phyloP scores from a whole-genome alignment of 1,140 invertebrate species.

The Scaptomyza pallida region DNA sequence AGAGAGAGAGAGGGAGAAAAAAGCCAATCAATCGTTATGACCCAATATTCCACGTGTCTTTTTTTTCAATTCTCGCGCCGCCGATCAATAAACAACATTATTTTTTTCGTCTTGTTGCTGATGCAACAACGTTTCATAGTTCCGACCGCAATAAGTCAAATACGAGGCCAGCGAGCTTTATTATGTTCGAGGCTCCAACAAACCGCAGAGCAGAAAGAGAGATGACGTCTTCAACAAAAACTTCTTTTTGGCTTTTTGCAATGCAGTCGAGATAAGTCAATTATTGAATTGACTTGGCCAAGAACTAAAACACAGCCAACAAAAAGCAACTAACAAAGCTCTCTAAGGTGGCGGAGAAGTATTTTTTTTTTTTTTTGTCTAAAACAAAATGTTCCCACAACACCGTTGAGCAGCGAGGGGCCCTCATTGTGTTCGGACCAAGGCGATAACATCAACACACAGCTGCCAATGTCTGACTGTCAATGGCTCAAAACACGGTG shows the following conservation, averaged over 20 bases:
- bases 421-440: conserved; percentile 43
- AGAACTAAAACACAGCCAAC: conserved; percentile 49
- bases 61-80: conserved; percentile 49
- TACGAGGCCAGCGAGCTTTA: conserved; percentile 77
- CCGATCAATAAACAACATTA: conserved; percentile 57
- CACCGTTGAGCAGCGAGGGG: conserved; percentile 52
- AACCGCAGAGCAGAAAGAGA: conserved; percentile 65
- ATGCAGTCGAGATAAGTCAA: conserved; percentile 73
- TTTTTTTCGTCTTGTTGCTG: conserved; percentile 23
- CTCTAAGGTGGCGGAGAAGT: conserved; percentile 64
- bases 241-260: conserved; percentile 54
- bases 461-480: conserved; percentile 55
- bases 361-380: background rate
- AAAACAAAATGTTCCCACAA: conserved; percentile 70
- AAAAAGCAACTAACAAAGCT: conserved; percentile 45
- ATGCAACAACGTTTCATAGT: conserved; percentile 26
- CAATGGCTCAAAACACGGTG: conserved; percentile 53
- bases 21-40: conserved; percentile 73
- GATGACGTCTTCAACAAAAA: conserved; percentile 27
- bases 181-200: conserved; percentile 51
- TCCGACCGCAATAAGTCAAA: conserved; percentile 79
- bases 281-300: conserved; percentile 77
- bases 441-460: conserved; percentile 72
- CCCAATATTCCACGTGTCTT: conserved; percentile 77
- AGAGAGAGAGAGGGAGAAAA: background rate